Evolutionary conservation across 1,140 invertebrate species (phyloP).

Genomic region (Tetramorium simillimum): DNA sequence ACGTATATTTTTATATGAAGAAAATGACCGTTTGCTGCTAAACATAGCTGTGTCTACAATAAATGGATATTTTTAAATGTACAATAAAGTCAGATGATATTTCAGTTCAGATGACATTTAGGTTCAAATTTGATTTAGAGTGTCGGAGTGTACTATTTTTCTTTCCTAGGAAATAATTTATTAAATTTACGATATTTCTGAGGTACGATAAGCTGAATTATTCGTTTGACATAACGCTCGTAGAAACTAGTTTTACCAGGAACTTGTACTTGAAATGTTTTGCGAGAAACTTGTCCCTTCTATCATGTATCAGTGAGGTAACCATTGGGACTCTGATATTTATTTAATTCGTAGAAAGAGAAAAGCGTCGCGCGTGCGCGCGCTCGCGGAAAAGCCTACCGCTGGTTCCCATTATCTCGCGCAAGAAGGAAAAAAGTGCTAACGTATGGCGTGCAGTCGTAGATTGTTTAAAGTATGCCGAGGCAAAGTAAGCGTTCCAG

Average conservation of each 20-base stretch:
- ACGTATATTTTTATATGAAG: background rate
- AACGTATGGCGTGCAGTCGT: conserved; percentile 39
- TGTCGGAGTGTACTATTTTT: too few relatives aligned
- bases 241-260: background rate
- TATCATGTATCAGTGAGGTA: background rate
- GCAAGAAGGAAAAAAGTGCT: conserved; percentile 58
- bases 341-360: conserved; percentile 47
- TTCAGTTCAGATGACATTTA: background rate
- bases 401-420: conserved; percentile 44
- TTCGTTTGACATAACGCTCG: background rate
- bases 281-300: background rate
- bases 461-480: conserved; percentile 68
- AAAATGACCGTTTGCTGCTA: background rate
- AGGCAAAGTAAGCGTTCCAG: conserved; percentile 66
- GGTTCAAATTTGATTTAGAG: background rate
- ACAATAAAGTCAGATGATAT: background rate
- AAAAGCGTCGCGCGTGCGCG: background rate
- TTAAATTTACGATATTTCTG: background rate
- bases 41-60: background rate
- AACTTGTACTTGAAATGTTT: background rate
- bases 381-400: conserved; percentile 46
- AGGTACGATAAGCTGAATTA: background rate
- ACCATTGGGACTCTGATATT: conserved; percentile 3
- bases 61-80: background rate
- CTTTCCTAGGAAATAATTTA: background rate